Base-by-base conservation (phyloP, 2,797 vertebrate species). In the Labeo calbasu region DNA sequence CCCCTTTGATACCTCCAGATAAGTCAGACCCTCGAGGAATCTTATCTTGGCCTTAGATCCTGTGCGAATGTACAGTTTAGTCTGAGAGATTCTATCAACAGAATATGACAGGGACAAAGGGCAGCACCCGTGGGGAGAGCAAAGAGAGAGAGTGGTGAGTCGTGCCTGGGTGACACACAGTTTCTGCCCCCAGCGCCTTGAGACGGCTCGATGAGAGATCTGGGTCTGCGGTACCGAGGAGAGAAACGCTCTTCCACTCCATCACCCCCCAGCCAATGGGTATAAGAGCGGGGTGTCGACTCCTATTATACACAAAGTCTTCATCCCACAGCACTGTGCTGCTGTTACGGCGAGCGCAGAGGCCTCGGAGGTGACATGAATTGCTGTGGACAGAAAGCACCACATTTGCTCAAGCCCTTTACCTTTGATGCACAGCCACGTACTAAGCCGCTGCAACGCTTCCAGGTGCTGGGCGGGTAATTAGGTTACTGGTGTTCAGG, bases 21-120 rank as follows among this genome's bases (percentile, higher is more conserved):
- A 94, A 93, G 89, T n/a, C 69, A 76, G n/a, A 84, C 91, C 92
- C 92, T 91, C 83, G 85, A 91, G 92, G 92, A 88, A 91, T 93
- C 91, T 93, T 93, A 94, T 95, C 92, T 90, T 90, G 90, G 93
- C 92, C 88, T 87, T 88, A 90, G 90, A 91, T 94, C 92, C 92
- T 90, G 90, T 90, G 93, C 93, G 93, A 93, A 94, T 92, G 92
- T 91, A 92, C 90, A 91, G 92, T 94, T 92, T 89, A 93, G 94
- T 94, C 93, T 92, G 90, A 90, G 87, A 91, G 92, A 94, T 94
- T 94, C 93, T 92, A 94, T 92, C 93, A 93, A 92, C 91, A 88
- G 87, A 91, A 90, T 87, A 92, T 94, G 92, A 88, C 89, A 92
- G 92, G 92, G 92, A 93, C 91, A 91, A 91, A 92, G 92, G 90